phyloP scores from a whole-genome alignment of 2,113 vertebrate species.

The Ictalurus punctatus region DNA sequence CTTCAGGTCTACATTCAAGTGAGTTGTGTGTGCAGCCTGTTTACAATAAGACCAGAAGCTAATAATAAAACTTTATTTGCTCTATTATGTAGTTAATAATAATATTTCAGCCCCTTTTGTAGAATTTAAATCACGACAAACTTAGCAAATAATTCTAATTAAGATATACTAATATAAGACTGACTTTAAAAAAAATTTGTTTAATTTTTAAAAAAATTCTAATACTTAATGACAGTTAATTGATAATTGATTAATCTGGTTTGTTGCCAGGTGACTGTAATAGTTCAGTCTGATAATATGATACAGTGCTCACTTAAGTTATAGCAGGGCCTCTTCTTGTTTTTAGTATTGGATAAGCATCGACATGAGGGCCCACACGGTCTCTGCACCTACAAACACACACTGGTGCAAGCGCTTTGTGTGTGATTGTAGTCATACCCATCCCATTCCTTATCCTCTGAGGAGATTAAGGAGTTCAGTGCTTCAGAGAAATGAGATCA shows the following conservation, averaged over 20 bases:
- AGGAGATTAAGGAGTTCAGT: conserved; percentile 54
- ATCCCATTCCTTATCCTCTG: conserved; percentile 31
- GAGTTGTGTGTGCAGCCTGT: neutral
- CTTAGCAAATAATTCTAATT: neutral
- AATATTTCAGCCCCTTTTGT: no score
- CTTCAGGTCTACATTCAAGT: neutral
- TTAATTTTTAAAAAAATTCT: no score
- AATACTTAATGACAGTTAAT: neutral
- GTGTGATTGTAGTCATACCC: conserved; percentile 34
- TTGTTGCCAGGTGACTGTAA: conserved; percentile 6
- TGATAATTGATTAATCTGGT: neutral
- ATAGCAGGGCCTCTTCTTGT: conserved; percentile 14
- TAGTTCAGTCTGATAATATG: conserved; percentile 20
- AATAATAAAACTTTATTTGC: neutral
- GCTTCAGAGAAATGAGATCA: conserved; percentile 61
- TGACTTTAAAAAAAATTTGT: no score
- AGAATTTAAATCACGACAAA: neutral
- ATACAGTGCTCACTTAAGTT: conserved; percentile 22
- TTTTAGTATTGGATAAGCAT: conserved; percentile 42
- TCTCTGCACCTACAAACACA: conserved; percentile 25
- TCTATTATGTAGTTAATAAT: no score
- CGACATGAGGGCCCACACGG: conserved; percentile 37
- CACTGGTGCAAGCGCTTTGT: conserved; percentile 35
- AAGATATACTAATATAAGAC: neutral
- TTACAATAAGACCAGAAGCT: neutral